These are phyloP conservation scores for Lophius americanus DNA, from an alignment of 2,797 vertebrate genomes.

Conservation along the genomic window DNA sequence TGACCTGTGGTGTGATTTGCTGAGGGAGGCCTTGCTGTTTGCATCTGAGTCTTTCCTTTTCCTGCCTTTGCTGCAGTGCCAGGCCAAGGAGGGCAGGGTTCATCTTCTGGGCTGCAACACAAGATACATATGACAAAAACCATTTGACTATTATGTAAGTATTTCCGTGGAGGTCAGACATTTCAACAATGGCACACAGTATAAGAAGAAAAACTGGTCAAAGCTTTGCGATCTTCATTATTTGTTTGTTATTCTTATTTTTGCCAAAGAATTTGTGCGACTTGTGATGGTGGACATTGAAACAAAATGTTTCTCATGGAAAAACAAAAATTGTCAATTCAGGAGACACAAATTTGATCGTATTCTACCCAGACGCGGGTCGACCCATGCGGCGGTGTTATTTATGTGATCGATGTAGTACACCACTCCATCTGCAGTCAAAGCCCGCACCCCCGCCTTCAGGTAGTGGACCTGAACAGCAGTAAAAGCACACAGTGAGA, in stretches of 20 bases:
- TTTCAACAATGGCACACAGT: slow-evolving; percentile 30
- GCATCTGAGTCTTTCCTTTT: slow-evolving; percentile 90
- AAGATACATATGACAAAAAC: slow-evolving; percentile 34
- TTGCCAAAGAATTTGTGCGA: slow-evolving; percentile 49
- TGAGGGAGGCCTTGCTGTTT: slow-evolving; percentile 92
- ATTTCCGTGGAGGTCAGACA: slow-evolving; percentile 12
- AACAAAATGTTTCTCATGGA: slow-evolving; percentile 68
- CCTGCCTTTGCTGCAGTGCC: slow-evolving; percentile 88
- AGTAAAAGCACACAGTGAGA: slow-evolving; percentile 83
- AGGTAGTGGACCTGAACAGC: slow-evolving; percentile 93
- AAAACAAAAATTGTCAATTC: slow-evolving; percentile 71
- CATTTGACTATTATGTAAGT: slow-evolving; percentile 24
- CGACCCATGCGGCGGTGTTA: slow-evolving; percentile 96
- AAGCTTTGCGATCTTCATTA: slow-evolving; percentile 61
- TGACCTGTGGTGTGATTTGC: slow-evolving; percentile 90
- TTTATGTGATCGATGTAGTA: slow-evolving; percentile 99
- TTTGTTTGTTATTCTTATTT: neutral
- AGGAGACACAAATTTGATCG: slow-evolving; percentile 75
- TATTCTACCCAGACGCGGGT: slow-evolving; percentile 89
- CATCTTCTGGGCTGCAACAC: slow-evolving; percentile 75
- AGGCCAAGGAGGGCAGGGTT: slow-evolving; percentile 62
- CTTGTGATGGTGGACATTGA: slow-evolving; percentile 64
- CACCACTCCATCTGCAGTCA: slow-evolving; percentile 96
- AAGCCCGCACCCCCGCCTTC: slow-evolving; percentile 97
- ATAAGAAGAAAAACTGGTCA: slow-evolving; percentile 27